Evolutionary conservation across 2,113 vertebrate species (phyloP).

Genomic region (Tetrao urogallus): DNA sequence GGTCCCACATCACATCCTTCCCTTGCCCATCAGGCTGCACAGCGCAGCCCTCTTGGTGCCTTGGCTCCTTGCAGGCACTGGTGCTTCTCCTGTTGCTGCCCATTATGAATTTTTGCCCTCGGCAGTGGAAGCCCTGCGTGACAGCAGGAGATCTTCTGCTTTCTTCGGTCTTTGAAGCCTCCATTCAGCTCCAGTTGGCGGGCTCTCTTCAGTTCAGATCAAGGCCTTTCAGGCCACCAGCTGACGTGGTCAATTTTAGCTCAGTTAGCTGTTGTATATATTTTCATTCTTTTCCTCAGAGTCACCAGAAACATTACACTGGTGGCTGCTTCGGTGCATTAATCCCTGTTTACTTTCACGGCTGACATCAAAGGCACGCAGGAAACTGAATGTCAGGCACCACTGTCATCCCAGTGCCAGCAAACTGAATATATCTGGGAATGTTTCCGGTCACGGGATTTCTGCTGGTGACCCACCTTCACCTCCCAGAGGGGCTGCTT

Average conservation of each 20-base stretch:
- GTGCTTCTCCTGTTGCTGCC: too few species aligned
- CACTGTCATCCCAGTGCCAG: neutral
- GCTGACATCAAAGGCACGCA: neutral
- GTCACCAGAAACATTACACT: neutral
- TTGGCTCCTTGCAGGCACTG: neutral
- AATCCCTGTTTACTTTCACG: neutral
- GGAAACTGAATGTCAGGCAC: neutral
- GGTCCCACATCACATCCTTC: neutral
- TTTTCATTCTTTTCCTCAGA: neutral
- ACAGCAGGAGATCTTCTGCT: neutral
- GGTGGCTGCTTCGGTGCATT: neutral
- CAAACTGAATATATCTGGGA: neutral
- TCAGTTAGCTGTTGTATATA: neutral
- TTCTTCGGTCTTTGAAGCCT: neutral
- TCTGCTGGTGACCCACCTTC: neutral
- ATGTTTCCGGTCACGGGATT: neutral
- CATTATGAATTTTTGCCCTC: accelerated
- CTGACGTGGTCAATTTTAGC: neutral
- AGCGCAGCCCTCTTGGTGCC: neutral
- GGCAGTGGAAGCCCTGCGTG: neutral
- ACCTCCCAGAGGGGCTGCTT: neutral
- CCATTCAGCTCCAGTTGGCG: neutral
- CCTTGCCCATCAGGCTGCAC: neutral
- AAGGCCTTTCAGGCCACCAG: neutral
- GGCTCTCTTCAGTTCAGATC: neutral